Conservation (phyloP, 2,888 invertebrate species). For the Cosmorhoe ocellata region DNA sequence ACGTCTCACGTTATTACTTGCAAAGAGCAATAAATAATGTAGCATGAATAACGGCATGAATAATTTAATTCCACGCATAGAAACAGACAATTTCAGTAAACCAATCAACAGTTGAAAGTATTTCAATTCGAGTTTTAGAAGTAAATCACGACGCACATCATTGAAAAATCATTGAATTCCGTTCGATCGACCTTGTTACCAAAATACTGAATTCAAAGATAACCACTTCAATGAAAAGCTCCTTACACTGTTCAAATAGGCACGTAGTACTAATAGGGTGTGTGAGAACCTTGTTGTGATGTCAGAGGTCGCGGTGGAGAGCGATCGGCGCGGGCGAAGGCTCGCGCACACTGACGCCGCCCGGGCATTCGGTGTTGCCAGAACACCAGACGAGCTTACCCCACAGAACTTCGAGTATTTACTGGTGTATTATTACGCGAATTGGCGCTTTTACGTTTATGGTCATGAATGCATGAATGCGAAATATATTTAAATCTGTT, state of each 20-base stretch:
- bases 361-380: slow-evolving; percentile 69
- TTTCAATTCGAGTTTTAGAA: slow-evolving; percentile 1
- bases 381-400: slow-evolving; percentile 40
- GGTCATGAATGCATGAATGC: too few relatives aligned
- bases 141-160: slow-evolving; percentile 4
- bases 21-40: slow-evolving; percentile 9
- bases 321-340: slow-evolving; percentile 63
- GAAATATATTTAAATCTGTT: too few relatives aligned
- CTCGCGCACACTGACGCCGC: slow-evolving; percentile 79
- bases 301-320: slow-evolving; percentile 45
- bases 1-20: neutral
- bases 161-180: neutral
- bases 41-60: slow-evolving; percentile 13
- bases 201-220: slow-evolving; percentile 6
- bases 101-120: slow-evolving; percentile 22
- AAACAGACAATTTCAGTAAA: slow-evolving; percentile 1
- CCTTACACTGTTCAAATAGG: slow-evolving; percentile 40
- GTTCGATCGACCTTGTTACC: neutral
- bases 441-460: too few relatives aligned
- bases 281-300: slow-evolving; percentile 36
- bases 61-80: slow-evolving; percentile 8
- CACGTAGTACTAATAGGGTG: slow-evolving; percentile 50
- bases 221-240: slow-evolving; percentile 26
- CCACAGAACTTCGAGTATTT: slow-evolving; percentile 25
- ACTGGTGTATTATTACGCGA: too few relatives aligned